phyloP scores from a whole-genome alignment of 2,113 vertebrate genomes.

The Lampris megalopsis region DNA sequence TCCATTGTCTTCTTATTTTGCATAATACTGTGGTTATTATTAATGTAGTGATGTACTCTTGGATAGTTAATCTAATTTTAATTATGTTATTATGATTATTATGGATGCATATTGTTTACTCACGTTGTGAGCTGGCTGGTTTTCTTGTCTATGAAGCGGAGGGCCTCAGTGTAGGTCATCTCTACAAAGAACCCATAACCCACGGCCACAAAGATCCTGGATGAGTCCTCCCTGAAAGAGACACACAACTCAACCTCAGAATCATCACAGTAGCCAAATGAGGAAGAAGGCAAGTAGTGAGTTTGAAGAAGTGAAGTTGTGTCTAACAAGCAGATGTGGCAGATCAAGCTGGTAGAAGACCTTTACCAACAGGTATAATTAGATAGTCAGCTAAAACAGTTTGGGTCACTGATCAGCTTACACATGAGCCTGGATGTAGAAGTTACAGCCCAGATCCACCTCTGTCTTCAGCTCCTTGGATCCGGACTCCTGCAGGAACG shows the following conservation, averaged over 20 bases:
- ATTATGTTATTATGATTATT: no score
- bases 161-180: slow-evolving; percentile 86
- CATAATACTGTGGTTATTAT: no score
- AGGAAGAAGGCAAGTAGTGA: no score
- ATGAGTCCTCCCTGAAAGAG: slow-evolving; percentile 83
- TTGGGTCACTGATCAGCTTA: slow-evolving; percentile 70
- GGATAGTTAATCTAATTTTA: no score
- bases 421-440: slow-evolving; percentile 91
- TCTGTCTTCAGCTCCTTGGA: slow-evolving; percentile 84
- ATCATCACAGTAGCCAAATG: neutral
- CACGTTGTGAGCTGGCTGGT: slow-evolving; percentile 88
- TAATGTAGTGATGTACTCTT: no score
- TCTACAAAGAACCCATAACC: slow-evolving; percentile 93
- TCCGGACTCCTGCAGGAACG: slow-evolving; percentile 77
- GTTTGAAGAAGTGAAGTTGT: no score
- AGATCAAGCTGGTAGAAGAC: no score
- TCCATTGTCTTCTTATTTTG: no score
- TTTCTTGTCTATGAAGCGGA: slow-evolving; percentile 90
- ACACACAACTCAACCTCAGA: neutral
- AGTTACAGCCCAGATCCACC: slow-evolving; percentile 91
- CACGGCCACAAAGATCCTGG: slow-evolving; percentile 87
- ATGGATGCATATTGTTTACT: slow-evolving; percentile 34
- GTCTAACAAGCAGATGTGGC: no score
- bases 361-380: no score
- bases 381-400: no score